Evolutionary conservation across 2,113 vertebrate species (phyloP).

Genomic region (Notarius lentiginosus): DNA sequence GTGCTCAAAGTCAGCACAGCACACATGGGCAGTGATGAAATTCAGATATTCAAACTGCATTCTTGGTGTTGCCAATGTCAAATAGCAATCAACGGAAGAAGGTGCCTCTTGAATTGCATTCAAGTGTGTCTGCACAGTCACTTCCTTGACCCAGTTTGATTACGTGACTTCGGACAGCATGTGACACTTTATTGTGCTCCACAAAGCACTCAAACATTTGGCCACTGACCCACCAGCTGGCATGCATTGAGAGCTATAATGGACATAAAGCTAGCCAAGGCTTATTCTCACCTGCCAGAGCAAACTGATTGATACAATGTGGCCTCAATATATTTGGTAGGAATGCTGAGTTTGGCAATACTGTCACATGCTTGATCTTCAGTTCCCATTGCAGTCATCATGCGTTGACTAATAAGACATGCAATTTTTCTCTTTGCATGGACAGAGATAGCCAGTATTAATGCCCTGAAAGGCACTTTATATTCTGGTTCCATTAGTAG

Average conservation of each 20-base stretch:
- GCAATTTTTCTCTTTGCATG: background rate
- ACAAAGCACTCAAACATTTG: background rate
- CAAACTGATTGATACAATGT: background rate
- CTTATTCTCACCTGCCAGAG: background rate
- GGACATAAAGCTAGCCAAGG: background rate
- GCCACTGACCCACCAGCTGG: background rate
- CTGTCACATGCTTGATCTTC: background rate
- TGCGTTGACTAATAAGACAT: background rate
- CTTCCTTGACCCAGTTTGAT: background rate
- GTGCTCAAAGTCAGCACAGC: background rate
- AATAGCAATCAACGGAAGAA: background rate
- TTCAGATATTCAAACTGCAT: background rate
- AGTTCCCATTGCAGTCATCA: background rate
- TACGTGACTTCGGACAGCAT: background rate
- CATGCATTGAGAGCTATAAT: background rate
- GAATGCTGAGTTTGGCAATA: background rate
- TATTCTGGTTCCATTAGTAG: background rate
- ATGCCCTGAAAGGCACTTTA: background rate
- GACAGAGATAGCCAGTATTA: background rate
- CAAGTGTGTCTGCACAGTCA: background rate
- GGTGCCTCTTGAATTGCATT: background rate
- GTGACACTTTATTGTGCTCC: background rate
- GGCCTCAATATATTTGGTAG: background rate
- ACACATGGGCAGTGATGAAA: background rate
- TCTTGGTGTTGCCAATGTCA: background rate